Base-by-base conservation (phyloP, 2,888 invertebrate species). In the Meandrusa payeni region DNA sequence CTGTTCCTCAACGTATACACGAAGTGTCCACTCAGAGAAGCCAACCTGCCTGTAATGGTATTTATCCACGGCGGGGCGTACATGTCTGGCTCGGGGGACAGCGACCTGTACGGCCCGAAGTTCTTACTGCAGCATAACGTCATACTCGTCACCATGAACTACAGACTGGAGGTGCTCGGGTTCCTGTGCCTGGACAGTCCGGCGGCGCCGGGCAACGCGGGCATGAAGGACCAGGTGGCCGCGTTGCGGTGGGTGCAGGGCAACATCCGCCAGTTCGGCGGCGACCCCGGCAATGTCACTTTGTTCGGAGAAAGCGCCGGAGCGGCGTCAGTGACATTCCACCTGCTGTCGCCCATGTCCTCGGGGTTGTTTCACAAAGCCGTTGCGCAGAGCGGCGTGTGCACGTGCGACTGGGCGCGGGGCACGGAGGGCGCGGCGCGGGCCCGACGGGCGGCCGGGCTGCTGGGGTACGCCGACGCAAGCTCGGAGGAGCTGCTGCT, bases 51-150 rank as follows among this genome's bases (percentile, higher is more conserved):
- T 0, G 82, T 81, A 0, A 71, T 82, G 64, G 66, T 81, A 0
- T 81, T 61, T 48, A 65, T 81, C 19, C 80, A 81, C 28, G 79
- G 77, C 5, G 81, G 81, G 3, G 67, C 59, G 1, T 78, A 59
- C 46, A 56, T 57, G 42, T 57, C 59, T 2, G 78, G 79, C 1
- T 66, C 68, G 1, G 74, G 74, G 1, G 51, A 74, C 33, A 44
- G 55, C 3, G 64, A 67, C 2, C 34, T 54, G 4, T 63, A 61
- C 26, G 77, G 79, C 0, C 76, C 81, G 4, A 61, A 74, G 22
- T 71, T 68, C 31, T 48, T 82, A 1, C 52, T 83, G 40, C 65
- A 64, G 46, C 72, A 79, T 39, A 60, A 77, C 46, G 64, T 80
- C 6, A 59, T 81, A 20, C 48, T 80, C 9, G 78, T 81, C 0